A percentile compares a stretch with the other conserved stretches of the same genome.
Conservation (phyloP, 2,888 invertebrate species). For the Lasiommata megera region DNA sequence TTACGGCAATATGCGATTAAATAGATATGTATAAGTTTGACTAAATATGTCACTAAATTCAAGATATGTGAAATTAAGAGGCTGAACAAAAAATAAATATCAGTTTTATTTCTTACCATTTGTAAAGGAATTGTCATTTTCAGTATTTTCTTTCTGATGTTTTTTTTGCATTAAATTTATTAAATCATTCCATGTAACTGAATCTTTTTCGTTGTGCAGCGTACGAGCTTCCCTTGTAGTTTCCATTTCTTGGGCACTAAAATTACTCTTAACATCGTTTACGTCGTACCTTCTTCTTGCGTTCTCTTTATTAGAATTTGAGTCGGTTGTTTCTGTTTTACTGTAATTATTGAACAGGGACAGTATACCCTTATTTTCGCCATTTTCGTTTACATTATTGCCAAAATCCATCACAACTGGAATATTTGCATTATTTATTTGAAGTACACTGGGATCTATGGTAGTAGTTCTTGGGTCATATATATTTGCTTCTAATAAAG, state of each 20-base stretch:
- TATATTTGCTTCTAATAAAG: constrained; percentile 70
- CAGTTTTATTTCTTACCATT: constrained; percentile 42
- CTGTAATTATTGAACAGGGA: constrained; percentile 82
- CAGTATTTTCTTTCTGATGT: constrained; percentile 42
- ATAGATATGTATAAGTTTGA: no score
- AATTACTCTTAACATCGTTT: constrained; percentile 30
- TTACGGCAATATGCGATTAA: no score
- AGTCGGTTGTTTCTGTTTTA: constrained; percentile 46
- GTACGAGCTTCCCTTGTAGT: constrained; percentile 59
- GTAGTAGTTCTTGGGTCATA: constrained; percentile 67
- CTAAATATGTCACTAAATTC: no score
- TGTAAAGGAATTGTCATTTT: constrained; percentile 6
- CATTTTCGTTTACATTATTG: constrained; percentile 71
- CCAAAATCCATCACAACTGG: constrained; percentile 68
- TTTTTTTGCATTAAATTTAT: constrained; percentile 59
- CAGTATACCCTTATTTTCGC: constrained; percentile 83
- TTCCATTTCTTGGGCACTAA: constrained; percentile 54
- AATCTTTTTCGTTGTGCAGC: constrained; percentile 48
- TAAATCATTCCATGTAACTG: constrained; percentile 61
- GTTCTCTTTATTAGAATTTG: constrained; percentile 56
- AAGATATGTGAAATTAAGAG: no score
- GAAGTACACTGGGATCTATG: constrained; percentile 42
- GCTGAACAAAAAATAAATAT: background rate
- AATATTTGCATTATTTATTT: constrained; percentile 47
- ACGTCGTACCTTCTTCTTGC: constrained; percentile 63